These are phyloP conservation scores for Thymallus thymallus DNA, from an alignment of 2,113 vertebrate species.

Conservation along the genomic window DNA sequence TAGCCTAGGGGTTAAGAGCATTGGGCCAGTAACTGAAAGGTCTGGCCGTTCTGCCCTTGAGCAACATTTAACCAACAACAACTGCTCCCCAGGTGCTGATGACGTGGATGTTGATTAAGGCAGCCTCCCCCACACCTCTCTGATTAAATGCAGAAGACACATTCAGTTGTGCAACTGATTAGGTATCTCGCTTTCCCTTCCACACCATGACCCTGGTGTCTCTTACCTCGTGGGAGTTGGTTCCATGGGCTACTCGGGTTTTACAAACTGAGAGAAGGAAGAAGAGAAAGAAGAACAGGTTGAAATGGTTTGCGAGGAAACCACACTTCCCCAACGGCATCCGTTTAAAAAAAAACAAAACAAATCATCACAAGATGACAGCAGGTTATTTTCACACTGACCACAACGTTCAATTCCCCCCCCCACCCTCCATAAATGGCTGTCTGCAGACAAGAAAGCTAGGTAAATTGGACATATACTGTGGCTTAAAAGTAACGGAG, in stretches of 20 bases:
- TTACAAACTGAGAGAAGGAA: slow-evolving; percentile 87
- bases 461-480: background rate
- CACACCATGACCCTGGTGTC: background rate
- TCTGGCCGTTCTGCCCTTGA: too few species aligned
- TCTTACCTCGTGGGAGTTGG: slow-evolving; percentile 96
- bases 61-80: too few species aligned
- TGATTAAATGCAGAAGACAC: too few species aligned
- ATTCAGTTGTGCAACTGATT: too few species aligned
- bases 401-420: background rate
- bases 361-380: background rate
- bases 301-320: background rate
- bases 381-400: background rate
- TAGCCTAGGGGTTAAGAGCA: too few species aligned
- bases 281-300: slow-evolving; percentile 18
- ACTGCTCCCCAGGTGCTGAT: too few species aligned
- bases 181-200: too few species aligned
- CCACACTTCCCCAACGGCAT: background rate
- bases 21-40: too few species aligned
- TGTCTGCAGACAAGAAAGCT: too few species aligned
- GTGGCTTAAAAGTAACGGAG: background rate
- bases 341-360: background rate
- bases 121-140: too few species aligned
- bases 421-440: too few species aligned
- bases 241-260: slow-evolving; percentile 97
- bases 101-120: too few species aligned